Percentiles rank a stretch among this genome's conserved stretches.
These are phyloP conservation scores for Gastracanthus pulcherrimus DNA, from an alignment of 2,888 invertebrate species.

Conservation along the genomic window DNA sequence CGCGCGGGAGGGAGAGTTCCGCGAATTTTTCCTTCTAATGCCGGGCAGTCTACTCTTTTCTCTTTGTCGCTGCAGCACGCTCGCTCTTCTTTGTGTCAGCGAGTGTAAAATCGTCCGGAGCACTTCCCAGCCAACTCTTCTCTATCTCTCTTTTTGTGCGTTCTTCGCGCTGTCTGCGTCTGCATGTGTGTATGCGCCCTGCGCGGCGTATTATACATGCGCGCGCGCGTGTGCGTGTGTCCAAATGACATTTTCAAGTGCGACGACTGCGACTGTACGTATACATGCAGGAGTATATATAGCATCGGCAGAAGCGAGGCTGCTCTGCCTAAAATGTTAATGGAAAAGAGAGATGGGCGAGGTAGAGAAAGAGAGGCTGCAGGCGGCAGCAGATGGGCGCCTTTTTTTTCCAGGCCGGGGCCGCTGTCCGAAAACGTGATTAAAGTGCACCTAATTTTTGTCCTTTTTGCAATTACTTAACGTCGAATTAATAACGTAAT, in stretches of 20 bases:
- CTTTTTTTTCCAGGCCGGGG: not conserved
- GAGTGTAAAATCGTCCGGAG: constrained; percentile 21
- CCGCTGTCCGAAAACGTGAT: constrained; percentile 47
- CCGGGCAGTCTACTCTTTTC: not conserved
- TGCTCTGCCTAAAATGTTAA: constrained; percentile 50
- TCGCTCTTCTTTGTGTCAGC: constrained; percentile 11
- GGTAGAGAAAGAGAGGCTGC: not conserved
- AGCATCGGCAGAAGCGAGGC: not conserved
- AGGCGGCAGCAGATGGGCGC: not conserved
- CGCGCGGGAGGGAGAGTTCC: too few species aligned
- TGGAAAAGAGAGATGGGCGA: constrained; percentile 42
- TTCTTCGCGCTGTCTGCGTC: not conserved
- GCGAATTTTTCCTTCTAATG: constrained; percentile 21
- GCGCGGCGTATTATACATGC: not conserved
- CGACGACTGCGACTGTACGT: not conserved
- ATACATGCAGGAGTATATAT: not conserved
- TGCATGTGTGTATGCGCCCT: not conserved
- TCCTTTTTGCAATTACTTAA: constrained; percentile 57
- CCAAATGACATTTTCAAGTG: constrained; percentile 54
- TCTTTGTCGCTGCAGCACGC: not conserved
- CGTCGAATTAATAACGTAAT: constrained; percentile 58
- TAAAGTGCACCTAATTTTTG: constrained; percentile 57
- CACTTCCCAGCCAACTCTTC: not conserved
- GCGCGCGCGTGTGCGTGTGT: not conserved
- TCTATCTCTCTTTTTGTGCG: too few species aligned